Percentiles rank a stretch among this genome's conserved stretches.
phyloP scores from a whole-genome alignment of 2,113 vertebrate genomes.

The Hiodon tergisus region DNA sequence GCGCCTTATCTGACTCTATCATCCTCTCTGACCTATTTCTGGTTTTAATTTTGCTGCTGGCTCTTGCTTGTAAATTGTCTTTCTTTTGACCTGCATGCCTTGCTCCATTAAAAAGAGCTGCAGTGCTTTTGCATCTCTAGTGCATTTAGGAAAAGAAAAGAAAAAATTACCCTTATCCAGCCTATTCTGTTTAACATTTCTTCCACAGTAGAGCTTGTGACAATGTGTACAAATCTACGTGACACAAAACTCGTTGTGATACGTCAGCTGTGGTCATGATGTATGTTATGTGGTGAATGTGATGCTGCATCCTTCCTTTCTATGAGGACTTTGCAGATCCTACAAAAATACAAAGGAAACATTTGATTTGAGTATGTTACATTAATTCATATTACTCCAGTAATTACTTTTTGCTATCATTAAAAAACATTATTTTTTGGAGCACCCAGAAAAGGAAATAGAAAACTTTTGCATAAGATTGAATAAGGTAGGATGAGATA shows the following conservation, averaged over 20 bases:
- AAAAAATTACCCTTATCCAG: too few relatives aligned
- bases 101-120: conserved; percentile 4
- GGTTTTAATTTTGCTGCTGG: neutral
- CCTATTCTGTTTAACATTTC: neutral
- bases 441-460: too few relatives aligned
- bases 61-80: conserved; percentile 17
- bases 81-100: conserved; percentile 26
- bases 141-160: too few relatives aligned
- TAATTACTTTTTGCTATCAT: neutral
- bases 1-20: neutral
- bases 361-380: neutral
- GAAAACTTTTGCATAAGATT: too few relatives aligned
- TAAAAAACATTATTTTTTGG: too few relatives aligned
- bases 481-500: too few relatives aligned
- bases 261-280: neutral
- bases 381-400: neutral
- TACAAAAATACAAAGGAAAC: neutral
- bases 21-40: neutral
- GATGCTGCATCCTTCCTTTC: conserved; percentile 18
- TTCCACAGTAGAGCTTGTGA: neutral
- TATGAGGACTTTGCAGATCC: conserved; percentile 39
- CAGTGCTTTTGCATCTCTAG: too few relatives aligned
- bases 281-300: neutral
- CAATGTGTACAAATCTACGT: too few relatives aligned
- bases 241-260: too few relatives aligned